Evolutionary conservation across 2,113 vertebrate genomes (phyloP).

Genomic region (Varanus salvator): DNA sequence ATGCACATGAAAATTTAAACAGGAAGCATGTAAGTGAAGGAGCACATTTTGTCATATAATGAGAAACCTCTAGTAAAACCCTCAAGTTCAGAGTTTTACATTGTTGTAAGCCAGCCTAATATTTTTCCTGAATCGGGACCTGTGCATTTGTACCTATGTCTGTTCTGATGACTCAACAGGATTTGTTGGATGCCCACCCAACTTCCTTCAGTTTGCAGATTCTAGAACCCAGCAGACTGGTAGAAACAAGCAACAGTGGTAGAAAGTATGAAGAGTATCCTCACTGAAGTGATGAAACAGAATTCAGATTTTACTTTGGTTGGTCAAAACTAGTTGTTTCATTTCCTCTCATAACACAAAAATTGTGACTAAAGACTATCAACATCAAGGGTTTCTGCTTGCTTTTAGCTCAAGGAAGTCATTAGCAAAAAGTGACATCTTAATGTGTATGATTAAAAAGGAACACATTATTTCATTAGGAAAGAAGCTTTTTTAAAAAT

Average conservation of each 20-base stretch:
- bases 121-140: neutral
- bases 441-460: slow-evolving; percentile 38
- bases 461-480: slow-evolving; percentile 39
- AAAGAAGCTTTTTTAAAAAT: slow-evolving; percentile 1
- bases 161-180: neutral
- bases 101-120: neutral
- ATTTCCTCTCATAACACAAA: neutral
- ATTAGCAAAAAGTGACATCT: slow-evolving; percentile 19
- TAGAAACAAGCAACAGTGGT: neutral
- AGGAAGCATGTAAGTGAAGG: no score
- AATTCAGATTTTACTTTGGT: neutral
- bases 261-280: neutral
- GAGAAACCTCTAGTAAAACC: no score
- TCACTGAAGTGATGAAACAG: neutral
- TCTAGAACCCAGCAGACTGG: neutral
- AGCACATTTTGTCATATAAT: no score
- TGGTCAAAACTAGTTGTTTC: neutral
- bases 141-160: no score
- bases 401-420: slow-evolving; percentile 16
- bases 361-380: neutral
- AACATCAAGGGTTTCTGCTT: slow-evolving; percentile 47
- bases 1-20: no score
- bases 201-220: neutral
- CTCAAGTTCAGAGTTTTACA: no score
- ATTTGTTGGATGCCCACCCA: neutral